phyloP scores from a whole-genome alignment of 1,140 invertebrate genomes.

The Frieseomelitta varia region DNA sequence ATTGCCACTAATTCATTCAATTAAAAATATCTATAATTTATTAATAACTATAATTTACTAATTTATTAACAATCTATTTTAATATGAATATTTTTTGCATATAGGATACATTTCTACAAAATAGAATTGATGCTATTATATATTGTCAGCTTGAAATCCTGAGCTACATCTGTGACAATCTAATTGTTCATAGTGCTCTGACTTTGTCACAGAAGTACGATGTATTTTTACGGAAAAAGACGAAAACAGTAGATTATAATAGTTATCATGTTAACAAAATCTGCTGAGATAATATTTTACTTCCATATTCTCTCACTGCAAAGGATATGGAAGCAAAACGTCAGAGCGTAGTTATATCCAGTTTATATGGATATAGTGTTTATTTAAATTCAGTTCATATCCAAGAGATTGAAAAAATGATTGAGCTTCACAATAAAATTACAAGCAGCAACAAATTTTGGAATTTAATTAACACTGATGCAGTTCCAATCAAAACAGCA shows the following conservation, averaged over 20 bases:
- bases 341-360: slow-evolving; percentile 86
- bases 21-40: slow-evolving; percentile 75
- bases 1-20: slow-evolving; percentile 88
- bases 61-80: no score
- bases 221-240: slow-evolving; percentile 40
- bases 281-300: slow-evolving; percentile 11
- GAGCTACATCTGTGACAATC: slow-evolving; percentile 87
- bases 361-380: slow-evolving; percentile 86
- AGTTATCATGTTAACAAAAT: slow-evolving; percentile 21
- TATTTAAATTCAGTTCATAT: slow-evolving; percentile 83
- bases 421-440: slow-evolving; percentile 82
- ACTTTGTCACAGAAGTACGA: slow-evolving; percentile 80
- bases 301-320: slow-evolving; percentile 71
- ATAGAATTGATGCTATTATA: slow-evolving; percentile 88
- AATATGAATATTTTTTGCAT: not conserved
- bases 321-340: slow-evolving; percentile 90
- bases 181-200: slow-evolving; percentile 86
- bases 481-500: slow-evolving; percentile 83
- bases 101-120: slow-evolving; percentile 86
- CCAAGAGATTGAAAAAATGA: slow-evolving; percentile 81
- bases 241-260: slow-evolving; percentile 3
- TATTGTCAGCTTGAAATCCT: slow-evolving; percentile 91
- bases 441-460: slow-evolving; percentile 87
- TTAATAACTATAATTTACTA: not conserved
- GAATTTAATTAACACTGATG: slow-evolving; percentile 86